Percentiles rank a stretch among this genome's conserved stretches.
Evolutionary conservation across 2,888 invertebrate genomes (phyloP).

Genomic region (Andrena camellia): DNA sequence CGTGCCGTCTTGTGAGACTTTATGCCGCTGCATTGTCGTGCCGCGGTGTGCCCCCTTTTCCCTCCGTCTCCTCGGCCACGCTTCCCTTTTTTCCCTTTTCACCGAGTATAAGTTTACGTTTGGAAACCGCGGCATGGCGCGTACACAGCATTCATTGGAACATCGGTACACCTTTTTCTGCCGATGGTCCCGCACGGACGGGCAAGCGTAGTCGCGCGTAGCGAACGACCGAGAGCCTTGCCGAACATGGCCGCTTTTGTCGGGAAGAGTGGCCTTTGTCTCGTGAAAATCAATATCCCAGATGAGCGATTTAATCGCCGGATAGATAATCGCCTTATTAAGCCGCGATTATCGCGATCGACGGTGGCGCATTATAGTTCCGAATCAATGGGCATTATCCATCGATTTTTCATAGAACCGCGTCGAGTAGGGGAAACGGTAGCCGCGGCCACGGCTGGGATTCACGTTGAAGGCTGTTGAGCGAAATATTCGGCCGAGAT

Average conservation of each 20-base stretch:
- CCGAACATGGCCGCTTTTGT: constrained; percentile 57
- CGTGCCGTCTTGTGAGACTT: constrained; percentile 69
- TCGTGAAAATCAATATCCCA: constrained; percentile 57
- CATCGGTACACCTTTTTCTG: constrained; percentile 72
- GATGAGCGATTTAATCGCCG: constrained; percentile 59
- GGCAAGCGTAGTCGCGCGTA: constrained; percentile 70
- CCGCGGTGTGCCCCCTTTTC: constrained; percentile 41
- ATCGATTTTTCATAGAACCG: neutral
- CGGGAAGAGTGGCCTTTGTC: constrained; percentile 50
- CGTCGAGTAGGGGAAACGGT: neutral
- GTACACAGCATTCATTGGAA: constrained; percentile 69
- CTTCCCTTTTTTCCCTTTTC: constrained; percentile 56
- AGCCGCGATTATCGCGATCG: constrained; percentile 36
- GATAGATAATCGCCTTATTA: constrained; percentile 54
- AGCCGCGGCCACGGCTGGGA: neutral
- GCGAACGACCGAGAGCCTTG: constrained; percentile 54
- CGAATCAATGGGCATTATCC: neutral
- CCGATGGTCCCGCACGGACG: constrained; percentile 69
- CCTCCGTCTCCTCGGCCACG: constrained; percentile 15
- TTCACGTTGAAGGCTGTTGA: neutral
- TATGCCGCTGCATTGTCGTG: constrained; percentile 68
- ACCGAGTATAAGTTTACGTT: constrained; percentile 77
- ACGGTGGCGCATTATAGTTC: neutral
- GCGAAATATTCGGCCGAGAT: neutral
- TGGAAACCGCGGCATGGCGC: constrained; percentile 72